phyloP scores from a whole-genome alignment of 2,113 vertebrate species.

The Ammodytes dubius region DNA sequence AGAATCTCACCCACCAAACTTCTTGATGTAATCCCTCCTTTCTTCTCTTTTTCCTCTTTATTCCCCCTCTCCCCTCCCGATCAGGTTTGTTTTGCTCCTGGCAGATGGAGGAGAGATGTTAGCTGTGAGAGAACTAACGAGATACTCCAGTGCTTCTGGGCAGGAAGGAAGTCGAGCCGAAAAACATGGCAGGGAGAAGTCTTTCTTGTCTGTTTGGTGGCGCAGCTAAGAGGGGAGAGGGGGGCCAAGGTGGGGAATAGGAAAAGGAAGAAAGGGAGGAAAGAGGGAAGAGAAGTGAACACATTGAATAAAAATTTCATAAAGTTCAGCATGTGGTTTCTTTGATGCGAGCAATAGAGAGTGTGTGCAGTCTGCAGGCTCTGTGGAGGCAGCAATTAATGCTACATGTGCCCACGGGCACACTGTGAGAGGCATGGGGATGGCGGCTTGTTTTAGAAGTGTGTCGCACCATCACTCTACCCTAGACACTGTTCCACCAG shows the following conservation, averaged over 20 bases:
- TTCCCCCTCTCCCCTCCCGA: slow-evolving; percentile 33
- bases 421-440: slow-evolving; percentile 52
- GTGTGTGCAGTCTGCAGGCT: slow-evolving; percentile 81
- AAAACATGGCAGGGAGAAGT: slow-evolving; percentile 80
- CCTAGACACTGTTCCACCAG: slow-evolving; percentile 54
- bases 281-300: slow-evolving; percentile 81
- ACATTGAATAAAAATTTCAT: slow-evolving; percentile 88
- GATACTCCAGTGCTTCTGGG: slow-evolving; percentile 82
- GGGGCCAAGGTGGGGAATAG: slow-evolving; percentile 76
- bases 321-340: slow-evolving; percentile 83
- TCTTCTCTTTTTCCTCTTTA: slow-evolving; percentile 45
- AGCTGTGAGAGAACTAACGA: slow-evolving; percentile 81
- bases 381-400: slow-evolving; percentile 85
- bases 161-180: slow-evolving; percentile 86
- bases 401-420: slow-evolving; percentile 78
- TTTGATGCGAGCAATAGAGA: slow-evolving; percentile 85
- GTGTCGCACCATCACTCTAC: slow-evolving; percentile 64
- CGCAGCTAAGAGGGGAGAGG: slow-evolving; percentile 62
- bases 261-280: slow-evolving; percentile 73
- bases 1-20: slow-evolving; percentile 67
- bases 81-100: slow-evolving; percentile 80
- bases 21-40: slow-evolving; percentile 59
- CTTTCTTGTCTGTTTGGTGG: slow-evolving; percentile 85
- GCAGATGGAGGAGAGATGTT: slow-evolving; percentile 79
- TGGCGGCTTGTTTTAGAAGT: slow-evolving; percentile 65